Evolutionary conservation across 2,888 invertebrate genomes (phyloP).

Genomic region (Unio delphinus): DNA sequence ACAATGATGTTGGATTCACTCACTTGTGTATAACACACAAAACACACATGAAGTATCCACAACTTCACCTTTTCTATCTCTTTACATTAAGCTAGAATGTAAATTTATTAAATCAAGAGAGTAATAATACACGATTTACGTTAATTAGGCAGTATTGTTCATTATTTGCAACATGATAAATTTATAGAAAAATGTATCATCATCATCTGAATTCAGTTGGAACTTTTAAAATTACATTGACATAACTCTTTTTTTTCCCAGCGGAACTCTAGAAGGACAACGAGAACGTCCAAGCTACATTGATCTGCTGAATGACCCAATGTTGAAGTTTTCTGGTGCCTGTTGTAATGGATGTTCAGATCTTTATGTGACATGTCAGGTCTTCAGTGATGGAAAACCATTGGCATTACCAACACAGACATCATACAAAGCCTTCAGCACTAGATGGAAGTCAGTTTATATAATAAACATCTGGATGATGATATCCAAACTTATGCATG

Average conservation of each 20-base stretch:
- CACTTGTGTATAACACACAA: too few species aligned
- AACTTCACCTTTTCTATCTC: too few species aligned
- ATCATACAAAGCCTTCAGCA: constrained; percentile 92
- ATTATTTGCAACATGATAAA: too few species aligned
- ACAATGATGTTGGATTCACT: too few species aligned
- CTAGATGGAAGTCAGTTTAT: constrained; percentile 89
- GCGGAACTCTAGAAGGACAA: constrained; percentile 94
- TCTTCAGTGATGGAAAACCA: constrained; percentile 85
- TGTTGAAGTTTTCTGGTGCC: constrained; percentile 91
- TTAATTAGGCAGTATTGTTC: too few species aligned
- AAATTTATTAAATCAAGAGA: too few species aligned
- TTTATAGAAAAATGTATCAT: too few species aligned
- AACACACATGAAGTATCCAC: too few species aligned
- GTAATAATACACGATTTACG: too few species aligned
- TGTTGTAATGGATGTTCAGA: constrained; percentile 90
- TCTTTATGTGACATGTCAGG: constrained; percentile 88
- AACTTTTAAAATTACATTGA: neutral
- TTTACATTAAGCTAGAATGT: too few species aligned
- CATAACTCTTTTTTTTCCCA: constrained; percentile 70
- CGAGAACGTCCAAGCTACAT: constrained; percentile 89
- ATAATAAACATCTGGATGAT: neutral
- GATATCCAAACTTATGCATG: neutral
- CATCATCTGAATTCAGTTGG: neutral
- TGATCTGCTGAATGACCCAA: constrained; percentile 87
- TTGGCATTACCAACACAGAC: constrained; percentile 90